Conservation (phyloP, 2,888 invertebrate species). For the Hydroisotoma schaefferi region DNA sequence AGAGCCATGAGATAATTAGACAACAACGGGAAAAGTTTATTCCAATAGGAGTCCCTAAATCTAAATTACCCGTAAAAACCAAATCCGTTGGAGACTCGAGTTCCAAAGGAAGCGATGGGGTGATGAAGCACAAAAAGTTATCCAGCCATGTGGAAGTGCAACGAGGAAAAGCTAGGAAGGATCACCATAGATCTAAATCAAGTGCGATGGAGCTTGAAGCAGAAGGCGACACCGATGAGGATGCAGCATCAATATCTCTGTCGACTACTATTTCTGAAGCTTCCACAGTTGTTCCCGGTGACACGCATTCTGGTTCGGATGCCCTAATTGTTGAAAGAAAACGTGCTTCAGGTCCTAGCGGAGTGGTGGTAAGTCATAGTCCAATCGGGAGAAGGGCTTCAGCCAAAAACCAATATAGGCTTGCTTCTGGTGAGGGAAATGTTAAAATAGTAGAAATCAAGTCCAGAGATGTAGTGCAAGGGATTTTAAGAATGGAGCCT, state of each 20-base stretch:
- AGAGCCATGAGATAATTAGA: slow-evolving; percentile 23
- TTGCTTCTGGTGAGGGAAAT: slow-evolving; percentile 41
- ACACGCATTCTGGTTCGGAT: slow-evolving; percentile 1
- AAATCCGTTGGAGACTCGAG: not conserved
- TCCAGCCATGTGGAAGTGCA: not conserved
- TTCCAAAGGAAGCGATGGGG: not conserved
- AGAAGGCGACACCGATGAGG: slow-evolving; percentile 34
- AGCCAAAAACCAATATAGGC: slow-evolving; percentile 17
- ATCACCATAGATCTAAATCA: slow-evolving; percentile 8
- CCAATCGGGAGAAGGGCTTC: slow-evolving; percentile 19
- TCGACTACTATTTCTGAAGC: slow-evolving; percentile 43
- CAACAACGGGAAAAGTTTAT: slow-evolving; percentile 15
- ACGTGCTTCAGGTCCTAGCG: not conserved
- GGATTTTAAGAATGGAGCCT: slow-evolving; percentile 58
- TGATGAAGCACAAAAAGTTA: not conserved
- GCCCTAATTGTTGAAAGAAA: slow-evolving; percentile 6
- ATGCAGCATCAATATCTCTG: slow-evolving; percentile 29
- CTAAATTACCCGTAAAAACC: not conserved
- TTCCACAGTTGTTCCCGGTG: slow-evolving; percentile 39
- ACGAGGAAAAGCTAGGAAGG: slow-evolving; percentile 11
- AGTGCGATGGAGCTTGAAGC: slow-evolving; percentile 21
- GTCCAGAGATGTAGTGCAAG: slow-evolving; percentile 66
- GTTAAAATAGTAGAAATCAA: slow-evolving; percentile 61
- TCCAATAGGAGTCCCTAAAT: not conserved
- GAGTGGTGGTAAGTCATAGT: slow-evolving; percentile 29